Evolutionary conservation across 2,113 vertebrate genomes (phyloP).

Genomic region (Psittacula cyanocephala): DNA sequence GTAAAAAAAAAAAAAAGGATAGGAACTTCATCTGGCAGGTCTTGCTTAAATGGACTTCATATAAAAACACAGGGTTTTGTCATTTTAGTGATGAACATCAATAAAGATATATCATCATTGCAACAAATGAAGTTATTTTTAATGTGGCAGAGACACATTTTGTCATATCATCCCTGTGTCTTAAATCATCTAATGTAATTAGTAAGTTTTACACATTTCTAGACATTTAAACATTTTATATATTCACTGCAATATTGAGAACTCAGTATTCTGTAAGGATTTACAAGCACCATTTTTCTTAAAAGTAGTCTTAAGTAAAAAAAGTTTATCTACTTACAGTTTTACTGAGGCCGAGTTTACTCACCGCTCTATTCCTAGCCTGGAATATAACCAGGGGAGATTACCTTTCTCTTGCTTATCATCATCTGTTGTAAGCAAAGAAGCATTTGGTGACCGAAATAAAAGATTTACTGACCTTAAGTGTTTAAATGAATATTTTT

Average conservation of each 20-base stretch:
- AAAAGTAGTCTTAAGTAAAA: neutral
- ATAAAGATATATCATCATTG: neutral
- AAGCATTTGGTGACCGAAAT: neutral
- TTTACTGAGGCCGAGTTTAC: neutral
- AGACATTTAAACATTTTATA: neutral
- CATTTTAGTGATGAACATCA: neutral
- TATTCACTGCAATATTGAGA: neutral
- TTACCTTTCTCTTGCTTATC: neutral
- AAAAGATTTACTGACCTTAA: neutral
- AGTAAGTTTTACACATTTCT: neutral
- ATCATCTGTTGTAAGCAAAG: neutral
- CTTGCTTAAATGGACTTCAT: neutral
- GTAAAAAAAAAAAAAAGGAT: rapidly evolving
- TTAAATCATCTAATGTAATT: neutral
- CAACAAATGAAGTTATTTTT: neutral
- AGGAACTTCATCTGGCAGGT: neutral
- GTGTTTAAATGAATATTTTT: neutral
- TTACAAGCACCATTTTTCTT: neutral
- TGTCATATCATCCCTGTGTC: neutral
- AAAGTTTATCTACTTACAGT: neutral
- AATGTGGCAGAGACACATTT: neutral
- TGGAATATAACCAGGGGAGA: neutral
- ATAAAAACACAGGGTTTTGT: neutral
- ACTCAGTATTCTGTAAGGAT: neutral
- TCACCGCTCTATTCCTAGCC: neutral